Base-by-base conservation (phyloP, 2,888 invertebrate genomes). In the Protodeltote pygarga region DNA sequence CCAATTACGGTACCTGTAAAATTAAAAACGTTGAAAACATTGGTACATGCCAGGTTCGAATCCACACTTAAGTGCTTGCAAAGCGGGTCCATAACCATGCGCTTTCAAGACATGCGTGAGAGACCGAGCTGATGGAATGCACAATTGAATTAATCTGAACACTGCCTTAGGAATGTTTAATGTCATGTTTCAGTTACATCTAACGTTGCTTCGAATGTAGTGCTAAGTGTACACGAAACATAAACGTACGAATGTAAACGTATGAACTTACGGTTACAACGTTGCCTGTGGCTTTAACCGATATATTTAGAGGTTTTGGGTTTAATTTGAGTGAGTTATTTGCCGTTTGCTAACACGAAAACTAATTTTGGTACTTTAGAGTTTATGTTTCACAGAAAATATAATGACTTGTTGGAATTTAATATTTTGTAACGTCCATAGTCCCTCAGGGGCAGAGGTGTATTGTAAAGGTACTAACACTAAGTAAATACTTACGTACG, bases 101-200 rank as follows among this genome's bases (percentile, higher is more conserved):
- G n/a, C n/a, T n/a, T n/a, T n/a, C n/a, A n/a, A n/a, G n/a, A n/a
- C n/a, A n/a, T n/a, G n/a, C n/a, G n/a, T n/a, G n/a, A n/a, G n/a
- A n/a, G n/a, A n/a, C n/a, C n/a, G n/a, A n/a, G n/a, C n/a, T n/a
- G n/a, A n/a, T 10, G 11, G 3, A 27, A 48, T n/a, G 5, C 13
- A 19, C 6, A 25, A 20, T 32, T 17, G 21, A 24, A 50, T 23
- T 37, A 44, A 29, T 44, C 23, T 15, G 23, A 25, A 28, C 29
- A 23, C 34, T 23, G 38, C 10, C 25, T 38, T 23, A 55, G 29
- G 19, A 72, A 74, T 78, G 73, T 79, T 79, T 71, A 75, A 76
- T 71, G 69, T 78, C 59, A 62, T 70, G 73, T 73, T 68, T 14
- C 25, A 51, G 25, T 51, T 23, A 17, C 33, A 32, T 25, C 33